Conservation (phyloP, 2,888 invertebrate species). For the Strigamia transsilvanica region DNA sequence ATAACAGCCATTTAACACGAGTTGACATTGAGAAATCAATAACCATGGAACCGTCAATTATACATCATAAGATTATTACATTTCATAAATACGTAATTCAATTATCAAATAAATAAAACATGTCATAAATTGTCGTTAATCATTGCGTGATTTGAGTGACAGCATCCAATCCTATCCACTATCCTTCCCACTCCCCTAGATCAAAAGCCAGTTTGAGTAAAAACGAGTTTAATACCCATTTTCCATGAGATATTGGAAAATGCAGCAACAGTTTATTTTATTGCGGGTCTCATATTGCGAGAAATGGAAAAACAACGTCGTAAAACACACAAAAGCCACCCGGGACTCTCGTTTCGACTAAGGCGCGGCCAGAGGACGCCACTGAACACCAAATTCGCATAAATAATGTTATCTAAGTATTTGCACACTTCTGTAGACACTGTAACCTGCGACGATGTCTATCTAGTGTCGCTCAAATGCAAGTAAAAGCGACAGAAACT, state of each 20-base stretch:
- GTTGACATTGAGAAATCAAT: not conserved
- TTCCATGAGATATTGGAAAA: conserved; percentile 8
- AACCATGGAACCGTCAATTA: not conserved
- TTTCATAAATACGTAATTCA: not conserved
- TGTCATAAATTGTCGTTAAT: not conserved
- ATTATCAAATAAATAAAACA: not conserved
- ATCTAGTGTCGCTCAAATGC: too few species aligned
- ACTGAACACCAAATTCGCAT: conserved; percentile 27
- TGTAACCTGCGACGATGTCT: too few species aligned
- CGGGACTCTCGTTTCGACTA: conserved; percentile 7
- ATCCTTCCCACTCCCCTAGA: not conserved
- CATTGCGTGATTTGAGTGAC: not conserved
- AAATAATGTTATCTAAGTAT: conserved; percentile 22
- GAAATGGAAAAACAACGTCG: conserved; percentile 35
- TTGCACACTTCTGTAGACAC: conserved; percentile 17
- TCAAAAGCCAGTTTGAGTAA: not conserved
- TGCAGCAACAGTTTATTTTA: conserved; percentile 22
- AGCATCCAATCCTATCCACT: too few species aligned
- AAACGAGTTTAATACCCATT: conserved; percentile 34
- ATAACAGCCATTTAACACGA: not conserved
- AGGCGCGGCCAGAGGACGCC: conserved; percentile 23
- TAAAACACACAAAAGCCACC: conserved; percentile 31
- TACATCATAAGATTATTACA: not conserved
- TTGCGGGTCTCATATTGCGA: conserved; percentile 27
- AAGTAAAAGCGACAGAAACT: too few species aligned